phyloP scores from a whole-genome alignment of 1,140 invertebrate species.

The Aphelenchoides avenae region DNA sequence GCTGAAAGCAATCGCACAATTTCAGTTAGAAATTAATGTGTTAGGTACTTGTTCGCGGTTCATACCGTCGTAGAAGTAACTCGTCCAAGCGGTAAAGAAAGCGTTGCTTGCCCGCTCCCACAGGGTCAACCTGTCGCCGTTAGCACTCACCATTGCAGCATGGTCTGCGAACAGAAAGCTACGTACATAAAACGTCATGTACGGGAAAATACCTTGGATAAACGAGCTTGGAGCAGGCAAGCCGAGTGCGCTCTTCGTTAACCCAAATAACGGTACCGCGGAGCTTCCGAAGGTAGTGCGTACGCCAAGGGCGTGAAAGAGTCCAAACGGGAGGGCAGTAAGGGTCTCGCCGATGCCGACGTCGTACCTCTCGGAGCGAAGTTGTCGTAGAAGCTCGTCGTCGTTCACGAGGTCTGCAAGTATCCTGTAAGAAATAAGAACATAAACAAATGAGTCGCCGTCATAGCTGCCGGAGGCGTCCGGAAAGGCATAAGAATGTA shows the following conservation, averaged over 20 bases:
- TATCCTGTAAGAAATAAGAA: too few species aligned
- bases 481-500: too few species aligned
- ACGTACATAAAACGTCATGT: too few species aligned
- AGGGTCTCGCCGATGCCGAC: slow-evolving; percentile 9
- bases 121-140: too few species aligned
- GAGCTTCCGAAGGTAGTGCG: not conserved
- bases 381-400: not conserved
- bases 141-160: too few species aligned
- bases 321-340: not conserved
- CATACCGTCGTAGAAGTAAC: not conserved
- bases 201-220: not conserved
- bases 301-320: slow-evolving; percentile 15
- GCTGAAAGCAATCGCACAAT: slow-evolving; percentile 1
- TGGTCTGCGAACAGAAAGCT: not conserved
- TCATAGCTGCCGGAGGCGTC: too few species aligned
- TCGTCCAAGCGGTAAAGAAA: slow-evolving; percentile 2
- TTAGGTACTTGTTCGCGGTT: not conserved
- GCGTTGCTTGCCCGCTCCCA: slow-evolving; percentile 1
- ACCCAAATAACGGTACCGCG: slow-evolving; percentile 3
- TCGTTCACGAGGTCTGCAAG: too few species aligned
- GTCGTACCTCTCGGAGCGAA: slow-evolving; percentile 4
- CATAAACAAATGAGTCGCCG: too few species aligned
- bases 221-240: slow-evolving; percentile 13
- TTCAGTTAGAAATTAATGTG: too few species aligned
- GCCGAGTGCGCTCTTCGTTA: slow-evolving; percentile 1